Conservation (phyloP, 2,797 vertebrate species). For the Yasuhikotakia modesta region DNA sequence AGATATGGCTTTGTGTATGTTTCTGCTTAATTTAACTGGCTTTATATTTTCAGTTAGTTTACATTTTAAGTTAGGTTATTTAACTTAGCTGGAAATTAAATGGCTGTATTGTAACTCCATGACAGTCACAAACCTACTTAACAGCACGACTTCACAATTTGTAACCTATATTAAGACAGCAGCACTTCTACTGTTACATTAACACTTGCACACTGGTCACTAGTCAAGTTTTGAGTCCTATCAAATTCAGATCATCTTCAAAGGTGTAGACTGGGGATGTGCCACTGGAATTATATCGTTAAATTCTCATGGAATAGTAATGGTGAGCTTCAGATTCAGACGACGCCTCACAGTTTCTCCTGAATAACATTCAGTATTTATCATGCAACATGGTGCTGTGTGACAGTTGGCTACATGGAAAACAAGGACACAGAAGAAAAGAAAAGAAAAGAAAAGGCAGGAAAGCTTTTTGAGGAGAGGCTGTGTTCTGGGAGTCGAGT, state of each 20-base stretch:
- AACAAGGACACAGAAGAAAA: constrained; percentile 31
- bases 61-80: too few relatives aligned
- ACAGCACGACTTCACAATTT: not conserved
- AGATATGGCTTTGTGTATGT: too few relatives aligned
- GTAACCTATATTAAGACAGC: not conserved
- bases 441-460: not conserved
- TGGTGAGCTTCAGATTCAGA: constrained; percentile 11
- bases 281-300: not conserved
- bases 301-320: constrained; percentile 8
- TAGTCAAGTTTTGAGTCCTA: too few relatives aligned
- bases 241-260: not conserved
- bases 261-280: not conserved
- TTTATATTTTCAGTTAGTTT: too few relatives aligned
- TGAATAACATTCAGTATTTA: constrained; percentile 40
- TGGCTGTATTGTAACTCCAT: too few relatives aligned
- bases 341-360: constrained; percentile 3
- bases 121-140: too few relatives aligned
- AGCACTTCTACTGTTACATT: not conserved
- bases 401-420: constrained; percentile 29
- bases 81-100: too few relatives aligned
- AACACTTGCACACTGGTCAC: not conserved
- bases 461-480: constrained; percentile 20
- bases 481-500: constrained; percentile 28
- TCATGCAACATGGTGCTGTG: constrained; percentile 36
- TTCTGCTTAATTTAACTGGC: too few relatives aligned